Evolutionary conservation across 2,113 vertebrate genomes (phyloP).

Genomic region (Pluvianellus socialis): DNA sequence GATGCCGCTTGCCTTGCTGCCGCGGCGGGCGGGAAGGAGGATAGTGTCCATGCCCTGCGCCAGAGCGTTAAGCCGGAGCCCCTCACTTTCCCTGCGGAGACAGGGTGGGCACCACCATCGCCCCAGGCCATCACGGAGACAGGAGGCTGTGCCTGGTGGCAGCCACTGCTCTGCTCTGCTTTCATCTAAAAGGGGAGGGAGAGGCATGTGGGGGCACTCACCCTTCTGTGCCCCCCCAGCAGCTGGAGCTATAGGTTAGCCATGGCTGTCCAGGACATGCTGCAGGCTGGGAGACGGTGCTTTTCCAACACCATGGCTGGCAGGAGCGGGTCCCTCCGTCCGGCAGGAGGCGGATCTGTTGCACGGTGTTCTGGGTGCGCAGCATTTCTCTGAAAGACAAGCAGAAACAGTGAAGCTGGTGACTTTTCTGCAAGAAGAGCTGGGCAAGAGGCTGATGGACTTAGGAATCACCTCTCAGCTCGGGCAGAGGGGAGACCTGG

Average conservation of each 20-base stretch:
- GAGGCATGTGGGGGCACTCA: not conserved
- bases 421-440: not conserved
- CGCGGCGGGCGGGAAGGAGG: not conserved
- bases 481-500: not conserved
- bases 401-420: not conserved
- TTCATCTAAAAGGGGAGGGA: not conserved
- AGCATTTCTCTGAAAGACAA: not conserved
- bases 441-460: not conserved
- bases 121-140: rapidly evolving
- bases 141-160: not conserved
- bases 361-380: rapidly evolving
- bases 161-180: not conserved
- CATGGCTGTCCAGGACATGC: not conserved
- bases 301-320: not conserved
- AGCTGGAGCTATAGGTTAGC: not conserved
- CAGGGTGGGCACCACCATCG: not conserved
- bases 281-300: not conserved
- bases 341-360: not conserved
- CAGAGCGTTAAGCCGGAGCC: not conserved
- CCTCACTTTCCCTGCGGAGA: rapidly evolving
- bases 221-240: not conserved
- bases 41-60: not conserved
- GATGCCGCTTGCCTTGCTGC: not conserved
- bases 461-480: rapidly evolving
- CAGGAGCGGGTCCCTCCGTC: rapidly evolving